These are phyloP conservation scores for Stictonetta naevosa DNA, from an alignment of 2,113 vertebrate genomes.

Conservation along the genomic window DNA sequence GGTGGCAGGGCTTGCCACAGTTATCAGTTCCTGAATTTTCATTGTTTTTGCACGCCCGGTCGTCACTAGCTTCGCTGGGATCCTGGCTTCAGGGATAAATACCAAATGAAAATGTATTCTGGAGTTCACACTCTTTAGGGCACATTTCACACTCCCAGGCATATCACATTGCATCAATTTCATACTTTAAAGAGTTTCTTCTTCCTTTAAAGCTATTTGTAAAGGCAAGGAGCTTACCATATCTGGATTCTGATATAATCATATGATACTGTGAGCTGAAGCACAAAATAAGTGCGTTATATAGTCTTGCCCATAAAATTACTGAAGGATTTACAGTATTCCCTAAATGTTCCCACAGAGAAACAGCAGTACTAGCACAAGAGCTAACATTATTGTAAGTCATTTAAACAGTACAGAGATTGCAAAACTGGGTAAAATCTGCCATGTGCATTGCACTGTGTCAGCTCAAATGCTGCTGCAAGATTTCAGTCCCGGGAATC, in stretches of 20 bases:
- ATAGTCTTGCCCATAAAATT: not conserved
- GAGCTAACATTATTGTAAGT: not conserved
- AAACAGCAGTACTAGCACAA: not conserved
- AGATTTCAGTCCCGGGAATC: not conserved
- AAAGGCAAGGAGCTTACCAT: not conserved
- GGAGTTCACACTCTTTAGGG: not conserved
- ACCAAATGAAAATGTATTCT: not conserved
- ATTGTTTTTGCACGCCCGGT: not conserved
- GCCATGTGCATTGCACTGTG: fast-evolving
- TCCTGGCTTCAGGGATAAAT: not conserved
- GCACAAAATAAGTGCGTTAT: not conserved
- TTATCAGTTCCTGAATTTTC: not conserved
- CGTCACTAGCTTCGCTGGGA: not conserved
- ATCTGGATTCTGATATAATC: not conserved
- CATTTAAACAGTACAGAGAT: not conserved
- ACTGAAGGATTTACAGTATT: slow-evolving; percentile 17
- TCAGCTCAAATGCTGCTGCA: not conserved
- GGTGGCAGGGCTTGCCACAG: not conserved
- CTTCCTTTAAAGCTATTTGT: not conserved
- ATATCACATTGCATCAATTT: not conserved
- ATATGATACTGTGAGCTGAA: not conserved
- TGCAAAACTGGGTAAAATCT: not conserved
- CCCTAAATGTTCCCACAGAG: not conserved
- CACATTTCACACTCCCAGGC: not conserved
- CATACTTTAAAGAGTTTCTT: not conserved